Conservation (phyloP, 2,113 vertebrate genomes). For the Caracal caracal region DNA sequence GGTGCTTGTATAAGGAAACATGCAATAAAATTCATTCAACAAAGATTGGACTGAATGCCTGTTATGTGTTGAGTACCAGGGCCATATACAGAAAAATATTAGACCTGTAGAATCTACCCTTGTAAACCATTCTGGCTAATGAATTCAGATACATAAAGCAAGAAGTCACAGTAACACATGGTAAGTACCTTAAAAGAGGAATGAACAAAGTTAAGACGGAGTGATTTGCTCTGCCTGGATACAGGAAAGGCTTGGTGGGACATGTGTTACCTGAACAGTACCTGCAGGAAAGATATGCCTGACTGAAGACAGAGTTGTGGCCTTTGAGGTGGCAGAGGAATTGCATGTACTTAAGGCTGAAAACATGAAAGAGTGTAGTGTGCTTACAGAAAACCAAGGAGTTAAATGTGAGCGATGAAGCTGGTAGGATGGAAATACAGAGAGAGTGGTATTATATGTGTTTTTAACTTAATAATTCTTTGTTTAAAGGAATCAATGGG, state of each 20-base stretch:
- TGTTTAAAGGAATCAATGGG: neutral
- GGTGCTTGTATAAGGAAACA: constrained; percentile 52
- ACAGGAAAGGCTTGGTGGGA: neutral
- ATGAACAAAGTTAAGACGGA: neutral
- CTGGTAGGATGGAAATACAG: neutral
- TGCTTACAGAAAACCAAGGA: neutral
- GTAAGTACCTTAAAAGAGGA: neutral
- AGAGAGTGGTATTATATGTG: neutral
- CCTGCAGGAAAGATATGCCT: neutral
- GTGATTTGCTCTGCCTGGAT: neutral
- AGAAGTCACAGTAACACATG: neutral
- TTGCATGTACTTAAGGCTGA: neutral
- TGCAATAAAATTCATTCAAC: constrained; percentile 66
- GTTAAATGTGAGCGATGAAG: neutral
- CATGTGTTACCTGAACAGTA: neutral
- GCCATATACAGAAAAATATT: neutral
- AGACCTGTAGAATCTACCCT: neutral
- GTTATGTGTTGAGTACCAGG: neutral
- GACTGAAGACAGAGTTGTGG: neutral
- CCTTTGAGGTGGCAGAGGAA: neutral
- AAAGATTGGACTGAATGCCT: constrained; percentile 9
- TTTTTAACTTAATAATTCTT: neutral
- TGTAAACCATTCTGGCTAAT: neutral
- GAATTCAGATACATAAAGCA: neutral
- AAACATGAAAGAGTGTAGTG: neutral